Base-by-base conservation (phyloP, 2,113 vertebrate species). In the Scomber scombrus region DNA sequence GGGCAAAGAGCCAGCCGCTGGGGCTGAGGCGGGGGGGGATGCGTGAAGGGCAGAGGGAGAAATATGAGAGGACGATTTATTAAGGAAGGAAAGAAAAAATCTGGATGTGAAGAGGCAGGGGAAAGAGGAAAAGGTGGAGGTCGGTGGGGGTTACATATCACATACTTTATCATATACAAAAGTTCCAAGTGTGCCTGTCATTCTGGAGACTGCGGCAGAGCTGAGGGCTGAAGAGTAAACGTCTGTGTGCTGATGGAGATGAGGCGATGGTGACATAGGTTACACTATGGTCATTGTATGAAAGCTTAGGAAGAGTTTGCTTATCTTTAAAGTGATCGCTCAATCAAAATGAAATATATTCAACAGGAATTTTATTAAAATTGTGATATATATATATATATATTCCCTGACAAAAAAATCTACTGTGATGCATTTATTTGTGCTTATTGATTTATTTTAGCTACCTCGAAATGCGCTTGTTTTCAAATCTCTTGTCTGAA, bases 81-180 rank as follows among this genome's bases (percentile, higher is more conserved):
- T 81, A 82, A 65, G 63, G 23, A 72, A 60, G 55, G 50, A 67
- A 75, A 63, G 19, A 75, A 80, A 50, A 75, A 80, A 58, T 57
- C 82, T 75, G 70, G 57, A 81, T 70, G 72, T 77, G 80, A 85
- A 29, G 75, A 79, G 46, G 75, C 21, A 65, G 54, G 15, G 65
- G 50, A 64, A 54, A 71, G 54, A 57, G 68, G 81, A 84, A 83
- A 78, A 76, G 77, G 71, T 76, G 78, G 51, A 69, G 84, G 81
- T 77, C 60, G 49, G 75, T 56, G 54, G 75, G 60, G 88, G 81
- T 84, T 81, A 78, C 43, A 56, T 92, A 92, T 93, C 92, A 93
- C 92, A 40, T 91, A 91, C 78, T 92, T 89, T 84, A 93, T 93
- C 91, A 92, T 92, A 90, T 80, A 93, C 92, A 91, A 81, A 85